phyloP scores from a whole-genome alignment of 2,113 vertebrate genomes.

The Camelus bactrianus region DNA sequence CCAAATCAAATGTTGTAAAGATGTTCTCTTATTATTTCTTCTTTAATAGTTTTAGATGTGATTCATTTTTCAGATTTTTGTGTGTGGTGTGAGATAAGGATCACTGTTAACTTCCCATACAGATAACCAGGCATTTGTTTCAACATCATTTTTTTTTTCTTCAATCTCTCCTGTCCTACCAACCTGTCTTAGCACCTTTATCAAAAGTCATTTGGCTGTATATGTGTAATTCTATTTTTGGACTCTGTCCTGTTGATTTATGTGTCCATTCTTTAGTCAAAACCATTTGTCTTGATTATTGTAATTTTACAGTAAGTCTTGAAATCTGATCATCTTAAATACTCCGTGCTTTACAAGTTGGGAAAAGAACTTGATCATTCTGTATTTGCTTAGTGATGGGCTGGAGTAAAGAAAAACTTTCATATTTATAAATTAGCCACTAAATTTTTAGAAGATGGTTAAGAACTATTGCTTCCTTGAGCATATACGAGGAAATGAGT shows the following conservation, averaged over 20 bases:
- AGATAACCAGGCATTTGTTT: background rate
- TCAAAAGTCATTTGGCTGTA: background rate
- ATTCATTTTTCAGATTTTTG: slow-evolving; percentile 15
- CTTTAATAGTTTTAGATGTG: too few species aligned
- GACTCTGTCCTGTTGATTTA: background rate
- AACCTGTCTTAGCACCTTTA: too few species aligned
- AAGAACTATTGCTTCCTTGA: background rate
- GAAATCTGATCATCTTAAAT: background rate
- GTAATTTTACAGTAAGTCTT: background rate
- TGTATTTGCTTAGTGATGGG: background rate
- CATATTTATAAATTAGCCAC: background rate
- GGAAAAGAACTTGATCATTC: background rate
- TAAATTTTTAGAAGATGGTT: background rate
- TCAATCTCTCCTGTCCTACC: too few species aligned
- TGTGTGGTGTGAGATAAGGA: background rate
- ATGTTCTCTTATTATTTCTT: background rate
- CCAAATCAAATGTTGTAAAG: background rate
- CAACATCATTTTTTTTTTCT: background rate
- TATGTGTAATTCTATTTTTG: background rate
- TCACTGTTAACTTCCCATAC: background rate
- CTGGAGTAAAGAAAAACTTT: background rate
- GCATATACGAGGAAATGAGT: background rate
- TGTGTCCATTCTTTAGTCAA: background rate
- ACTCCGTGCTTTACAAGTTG: background rate
- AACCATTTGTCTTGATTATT: background rate